phyloP scores from a whole-genome alignment of 1,140 invertebrate species.

The Aphaenogaster floridana region DNA sequence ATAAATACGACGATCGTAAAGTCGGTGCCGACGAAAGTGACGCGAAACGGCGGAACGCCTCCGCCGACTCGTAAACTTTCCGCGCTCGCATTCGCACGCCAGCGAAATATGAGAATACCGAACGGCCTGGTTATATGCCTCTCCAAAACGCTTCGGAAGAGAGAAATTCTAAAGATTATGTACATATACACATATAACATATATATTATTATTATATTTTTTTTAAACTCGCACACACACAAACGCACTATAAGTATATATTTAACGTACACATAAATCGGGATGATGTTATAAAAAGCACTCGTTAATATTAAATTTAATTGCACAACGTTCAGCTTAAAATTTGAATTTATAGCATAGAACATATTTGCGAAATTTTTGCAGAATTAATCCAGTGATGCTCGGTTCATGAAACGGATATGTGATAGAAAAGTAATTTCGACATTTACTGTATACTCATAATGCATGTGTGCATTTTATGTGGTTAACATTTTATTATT shows the following conservation, averaged over 20 bases:
- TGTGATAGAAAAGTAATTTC: not conserved
- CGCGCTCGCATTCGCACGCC: constrained; percentile 49
- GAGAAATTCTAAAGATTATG: not conserved
- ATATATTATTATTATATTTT: not conserved
- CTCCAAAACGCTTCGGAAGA: not conserved
- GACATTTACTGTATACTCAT: not conserved
- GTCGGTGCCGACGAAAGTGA: constrained; percentile 71
- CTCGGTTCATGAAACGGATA: not conserved
- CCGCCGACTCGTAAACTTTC: constrained; percentile 66
- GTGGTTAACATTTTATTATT: not conserved
- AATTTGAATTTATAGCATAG: not conserved
- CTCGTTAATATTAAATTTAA: constrained; percentile 45
- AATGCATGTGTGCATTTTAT: not conserved
- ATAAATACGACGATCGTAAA: constrained; percentile 75
- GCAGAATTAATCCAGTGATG: not conserved
- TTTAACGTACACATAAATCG: not conserved
- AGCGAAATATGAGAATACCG: constrained; percentile 37
- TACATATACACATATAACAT: not conserved
- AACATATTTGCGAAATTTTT: not conserved
- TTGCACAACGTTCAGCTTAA: not conserved
- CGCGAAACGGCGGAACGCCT: constrained; percentile 44
- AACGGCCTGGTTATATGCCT: constrained; percentile 8
- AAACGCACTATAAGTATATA: not conserved
- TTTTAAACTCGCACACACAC: not conserved
- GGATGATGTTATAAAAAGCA: not conserved